These are phyloP conservation scores for Holacanthus passer DNA, from an alignment of 2,113 vertebrate species.

Conservation along the genomic window DNA sequence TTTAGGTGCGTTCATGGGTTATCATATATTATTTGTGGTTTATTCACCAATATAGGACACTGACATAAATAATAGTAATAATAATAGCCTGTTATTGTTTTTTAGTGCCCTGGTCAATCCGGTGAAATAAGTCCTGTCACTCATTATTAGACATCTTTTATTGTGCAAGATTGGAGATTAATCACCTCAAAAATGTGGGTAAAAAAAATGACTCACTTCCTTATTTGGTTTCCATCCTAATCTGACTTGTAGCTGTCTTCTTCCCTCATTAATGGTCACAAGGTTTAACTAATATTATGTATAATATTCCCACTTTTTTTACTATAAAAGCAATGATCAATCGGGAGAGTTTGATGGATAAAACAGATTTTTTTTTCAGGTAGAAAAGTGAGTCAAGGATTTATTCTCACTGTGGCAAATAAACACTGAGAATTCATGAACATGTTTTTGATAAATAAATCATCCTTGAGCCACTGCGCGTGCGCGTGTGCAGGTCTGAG, in stretches of 20 bases:
- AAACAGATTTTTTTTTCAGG: neutral
- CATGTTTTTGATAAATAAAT: constrained; percentile 27
- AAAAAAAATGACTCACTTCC: neutral
- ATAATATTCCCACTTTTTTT: neutral
- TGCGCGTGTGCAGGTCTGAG: neutral
- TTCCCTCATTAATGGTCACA: neutral
- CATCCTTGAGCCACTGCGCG: neutral
- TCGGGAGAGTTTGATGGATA: neutral
- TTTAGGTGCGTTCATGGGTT: no score
- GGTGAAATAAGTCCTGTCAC: neutral
- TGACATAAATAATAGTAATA: neutral
- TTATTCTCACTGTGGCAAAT: neutral
- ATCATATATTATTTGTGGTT: no score
- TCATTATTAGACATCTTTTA: neutral
- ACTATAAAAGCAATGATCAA: neutral
- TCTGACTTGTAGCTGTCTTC: neutral
- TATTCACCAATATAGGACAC: no score
- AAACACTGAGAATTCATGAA: neutral
- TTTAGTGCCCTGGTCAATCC: neutral
- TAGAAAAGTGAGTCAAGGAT: neutral
- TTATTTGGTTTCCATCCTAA: neutral
- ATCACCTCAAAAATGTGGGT: neutral
- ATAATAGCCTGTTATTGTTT: neutral
- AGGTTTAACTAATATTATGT: neutral
- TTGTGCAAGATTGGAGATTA: neutral